These are phyloP conservation scores for Paradisaea rubra DNA, from an alignment of 2,113 vertebrate genomes.

Conservation along the genomic window DNA sequence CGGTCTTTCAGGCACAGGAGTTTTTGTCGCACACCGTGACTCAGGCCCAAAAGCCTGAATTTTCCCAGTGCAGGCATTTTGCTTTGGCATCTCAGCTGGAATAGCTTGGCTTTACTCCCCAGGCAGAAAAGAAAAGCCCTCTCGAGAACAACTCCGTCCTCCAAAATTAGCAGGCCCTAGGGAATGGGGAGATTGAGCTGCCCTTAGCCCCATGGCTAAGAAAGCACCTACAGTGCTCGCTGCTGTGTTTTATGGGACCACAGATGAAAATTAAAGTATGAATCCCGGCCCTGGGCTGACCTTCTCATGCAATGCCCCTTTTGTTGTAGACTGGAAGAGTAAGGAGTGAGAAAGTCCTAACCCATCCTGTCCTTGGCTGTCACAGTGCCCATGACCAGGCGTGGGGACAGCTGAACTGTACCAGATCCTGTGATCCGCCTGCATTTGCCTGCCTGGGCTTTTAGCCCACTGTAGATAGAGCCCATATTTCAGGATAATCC, in stretches of 20 bases:
- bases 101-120: neutral
- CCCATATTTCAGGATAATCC: conserved; percentile 10
- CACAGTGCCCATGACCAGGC: accelerated
- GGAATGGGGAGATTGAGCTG: neutral
- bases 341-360: neutral
- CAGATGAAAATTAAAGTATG: neutral
- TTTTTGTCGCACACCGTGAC: accelerated
- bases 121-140: neutral
- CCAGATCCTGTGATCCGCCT: neutral
- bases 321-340: neutral
- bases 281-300: neutral
- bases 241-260: neutral
- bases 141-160: neutral
- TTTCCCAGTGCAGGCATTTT: neutral
- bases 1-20: neutral
- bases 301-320: neutral
- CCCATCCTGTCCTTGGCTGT: accelerated
- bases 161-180: neutral
- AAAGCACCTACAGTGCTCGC: neutral
- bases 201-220: neutral
- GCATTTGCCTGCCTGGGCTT: neutral
- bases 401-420: neutral
- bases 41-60: neutral
- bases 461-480: neutral
- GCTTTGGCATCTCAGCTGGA: neutral